These are phyloP conservation scores for Cyprinodon tularosa DNA, from an alignment of 2,113 vertebrate genomes.

Conservation along the genomic window DNA sequence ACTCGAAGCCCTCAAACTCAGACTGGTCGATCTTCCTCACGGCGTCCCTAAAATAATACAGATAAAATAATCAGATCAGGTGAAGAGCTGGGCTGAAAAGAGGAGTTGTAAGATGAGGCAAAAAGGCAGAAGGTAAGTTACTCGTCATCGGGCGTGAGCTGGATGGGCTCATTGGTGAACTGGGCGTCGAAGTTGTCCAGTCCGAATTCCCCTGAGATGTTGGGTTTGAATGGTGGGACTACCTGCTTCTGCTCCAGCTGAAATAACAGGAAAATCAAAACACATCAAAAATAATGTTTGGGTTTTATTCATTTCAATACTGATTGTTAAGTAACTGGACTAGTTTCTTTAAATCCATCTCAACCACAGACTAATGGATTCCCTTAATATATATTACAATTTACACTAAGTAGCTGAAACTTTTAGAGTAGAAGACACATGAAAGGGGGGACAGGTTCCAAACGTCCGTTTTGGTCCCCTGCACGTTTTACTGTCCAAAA, in stretches of 20 bases:
- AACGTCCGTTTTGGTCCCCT: no score
- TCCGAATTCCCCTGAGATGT: conserved; percentile 98
- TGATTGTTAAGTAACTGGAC: no score
- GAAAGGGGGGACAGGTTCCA: no score
- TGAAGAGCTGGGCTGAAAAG: background rate
- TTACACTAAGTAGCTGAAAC: no score
- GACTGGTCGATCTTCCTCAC: conserved; percentile 99
- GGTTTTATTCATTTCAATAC: background rate
- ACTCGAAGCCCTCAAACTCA: conserved; percentile 99
- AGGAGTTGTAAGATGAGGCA: background rate
- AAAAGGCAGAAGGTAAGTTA: conserved; percentile 78
- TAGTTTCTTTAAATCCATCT: no score
- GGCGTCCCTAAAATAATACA: conserved; percentile 82
- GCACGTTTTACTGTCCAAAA: no score
- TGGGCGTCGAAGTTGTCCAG: conserved; percentile 98
- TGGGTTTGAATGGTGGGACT: conserved; percentile 98
- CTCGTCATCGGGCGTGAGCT: conserved; percentile 98
- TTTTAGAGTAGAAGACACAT: no score
- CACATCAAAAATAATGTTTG: background rate
- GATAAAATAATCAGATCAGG: background rate
- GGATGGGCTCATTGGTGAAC: conserved; percentile 98
- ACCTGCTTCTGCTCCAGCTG: conserved; percentile 99
- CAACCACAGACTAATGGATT: no score
- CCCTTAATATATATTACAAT: no score
- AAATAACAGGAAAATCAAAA: conserved; percentile 55